phyloP scores from a whole-genome alignment of 2,797 vertebrate genomes.

The Alauda arvensis region DNA sequence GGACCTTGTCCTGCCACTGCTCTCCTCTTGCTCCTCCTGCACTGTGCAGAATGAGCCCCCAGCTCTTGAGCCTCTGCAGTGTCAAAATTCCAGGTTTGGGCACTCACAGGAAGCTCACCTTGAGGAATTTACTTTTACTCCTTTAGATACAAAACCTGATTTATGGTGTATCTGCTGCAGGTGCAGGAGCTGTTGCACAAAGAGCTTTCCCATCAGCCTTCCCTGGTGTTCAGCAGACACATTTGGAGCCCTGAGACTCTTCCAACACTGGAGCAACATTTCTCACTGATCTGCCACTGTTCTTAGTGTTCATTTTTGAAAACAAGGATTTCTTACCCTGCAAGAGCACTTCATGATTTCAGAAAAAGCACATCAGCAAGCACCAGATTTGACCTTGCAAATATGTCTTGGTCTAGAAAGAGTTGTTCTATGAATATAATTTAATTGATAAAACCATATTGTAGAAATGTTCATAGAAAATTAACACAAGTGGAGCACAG shows the following conservation, averaged over 20 bases:
- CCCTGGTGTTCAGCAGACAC: not conserved
- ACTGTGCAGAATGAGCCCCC: rapidly evolving
- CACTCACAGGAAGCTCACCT: not conserved
- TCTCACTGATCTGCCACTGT: not conserved
- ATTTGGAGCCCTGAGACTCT: not conserved
- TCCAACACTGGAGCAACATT: not conserved
- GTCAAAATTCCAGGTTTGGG: not conserved
- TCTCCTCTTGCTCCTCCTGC: not conserved
- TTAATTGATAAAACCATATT: not conserved
- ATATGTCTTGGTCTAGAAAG: not conserved
- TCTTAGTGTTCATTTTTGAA: not conserved
- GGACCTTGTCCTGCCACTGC: not conserved
- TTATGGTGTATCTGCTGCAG: not conserved
- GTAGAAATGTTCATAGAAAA: not conserved
- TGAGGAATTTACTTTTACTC: not conserved
- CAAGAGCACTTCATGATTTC: not conserved
- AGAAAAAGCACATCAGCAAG: not conserved
- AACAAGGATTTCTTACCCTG: not conserved
- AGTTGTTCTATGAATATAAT: not conserved
- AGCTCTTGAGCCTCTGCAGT: not conserved
- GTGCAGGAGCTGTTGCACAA: not conserved
- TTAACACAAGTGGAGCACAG: slow-evolving; percentile 17
- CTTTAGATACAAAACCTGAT: not conserved
- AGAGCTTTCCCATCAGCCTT: not conserved
- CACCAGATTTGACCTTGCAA: not conserved